Base-by-base conservation (phyloP, 1,140 invertebrate genomes). In the Tetragnatha versicolor region DNA sequence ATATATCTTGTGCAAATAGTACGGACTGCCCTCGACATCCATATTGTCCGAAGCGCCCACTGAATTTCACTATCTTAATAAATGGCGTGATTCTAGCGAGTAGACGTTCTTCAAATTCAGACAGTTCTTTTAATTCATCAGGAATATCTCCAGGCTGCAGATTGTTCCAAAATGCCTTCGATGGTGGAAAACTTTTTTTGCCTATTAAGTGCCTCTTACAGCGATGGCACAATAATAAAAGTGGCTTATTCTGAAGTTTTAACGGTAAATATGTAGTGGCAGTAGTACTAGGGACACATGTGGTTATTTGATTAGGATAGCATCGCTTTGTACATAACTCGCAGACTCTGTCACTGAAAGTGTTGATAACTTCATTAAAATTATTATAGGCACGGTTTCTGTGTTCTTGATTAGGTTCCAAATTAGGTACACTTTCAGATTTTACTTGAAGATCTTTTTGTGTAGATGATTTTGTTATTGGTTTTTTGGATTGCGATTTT, bases 41-140 rank as follows among this genome's bases (percentile, higher is more conserved):
- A 77, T 76, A 79, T 80, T 73, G 79, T 14, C 79, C 79, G 63
- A 75, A 22, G 35, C 25, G 2, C 10, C 73, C 60, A 51, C 42
- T 35, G 65, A 61, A 77, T 20, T 80, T 80, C 31, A 80, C 35
- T 14, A 80, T 63, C 63, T 78, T 80, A 12, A 77, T 29, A 29
- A 58, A 77, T 51, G 61, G 55, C 27, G 22, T 79, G 22, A 80
- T 76, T 60, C 53, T 47, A 20, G 69, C n/a, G 12, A 80, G 9
- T 31, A 79, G 39, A 12, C 79, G 33, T 29, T 4, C 27, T 73
- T 79, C 77, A 61, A 29, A 22, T 22, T 76, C 12, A 77, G 49
- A 35, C 14, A 79, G 37, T 22, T 39, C 45, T 72, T 58, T 0
- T 7, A 79, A 9, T 20, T n/a, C 20, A 20, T 20, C 27, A 61